Percentiles rank a stretch among this genome's conserved stretches.
Evolutionary conservation across 2,113 vertebrate species (phyloP).

Genomic region (Orthonyx spaldingii): DNA sequence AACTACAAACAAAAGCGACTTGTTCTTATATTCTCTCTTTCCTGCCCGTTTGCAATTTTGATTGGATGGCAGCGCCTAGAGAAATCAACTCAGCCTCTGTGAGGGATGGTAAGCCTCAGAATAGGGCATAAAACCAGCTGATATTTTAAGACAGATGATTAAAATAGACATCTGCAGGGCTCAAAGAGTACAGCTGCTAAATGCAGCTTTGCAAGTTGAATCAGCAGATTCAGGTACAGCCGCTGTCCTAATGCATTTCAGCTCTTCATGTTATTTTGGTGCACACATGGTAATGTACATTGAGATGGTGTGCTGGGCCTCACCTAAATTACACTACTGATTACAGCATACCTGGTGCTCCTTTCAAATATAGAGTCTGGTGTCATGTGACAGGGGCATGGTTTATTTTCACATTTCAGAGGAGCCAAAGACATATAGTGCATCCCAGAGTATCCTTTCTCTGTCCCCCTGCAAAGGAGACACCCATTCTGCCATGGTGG

Average conservation of each 20-base stretch:
- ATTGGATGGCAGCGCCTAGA: background rate
- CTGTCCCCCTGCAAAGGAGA: background rate
- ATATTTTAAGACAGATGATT: slow-evolving; percentile 59
- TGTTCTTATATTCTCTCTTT: slow-evolving; percentile 15
- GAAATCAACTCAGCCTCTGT: slow-evolving; percentile 42
- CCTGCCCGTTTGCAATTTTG: slow-evolving; percentile 27
- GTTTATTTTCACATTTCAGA: background rate
- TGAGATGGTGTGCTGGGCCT: background rate
- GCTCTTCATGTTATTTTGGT: background rate
- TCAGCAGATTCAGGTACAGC: slow-evolving; percentile 58
- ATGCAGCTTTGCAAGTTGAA: slow-evolving; percentile 44
- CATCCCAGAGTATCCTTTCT: background rate
- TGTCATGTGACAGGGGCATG: background rate
- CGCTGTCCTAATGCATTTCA: background rate
- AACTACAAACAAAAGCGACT: background rate
- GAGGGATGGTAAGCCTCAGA: slow-evolving; percentile 17
- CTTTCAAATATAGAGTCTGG: background rate
- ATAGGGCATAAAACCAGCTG: slow-evolving; percentile 38
- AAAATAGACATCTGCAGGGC: slow-evolving; percentile 41
- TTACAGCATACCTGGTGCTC: background rate
- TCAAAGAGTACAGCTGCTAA: slow-evolving; percentile 48
- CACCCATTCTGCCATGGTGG: too few relatives aligned
- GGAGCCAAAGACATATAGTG: background rate
- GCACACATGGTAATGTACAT: background rate
- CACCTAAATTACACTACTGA: background rate